Conservation (phyloP, 2,797 vertebrate species). For the Brachyalestes nurse region DNA sequence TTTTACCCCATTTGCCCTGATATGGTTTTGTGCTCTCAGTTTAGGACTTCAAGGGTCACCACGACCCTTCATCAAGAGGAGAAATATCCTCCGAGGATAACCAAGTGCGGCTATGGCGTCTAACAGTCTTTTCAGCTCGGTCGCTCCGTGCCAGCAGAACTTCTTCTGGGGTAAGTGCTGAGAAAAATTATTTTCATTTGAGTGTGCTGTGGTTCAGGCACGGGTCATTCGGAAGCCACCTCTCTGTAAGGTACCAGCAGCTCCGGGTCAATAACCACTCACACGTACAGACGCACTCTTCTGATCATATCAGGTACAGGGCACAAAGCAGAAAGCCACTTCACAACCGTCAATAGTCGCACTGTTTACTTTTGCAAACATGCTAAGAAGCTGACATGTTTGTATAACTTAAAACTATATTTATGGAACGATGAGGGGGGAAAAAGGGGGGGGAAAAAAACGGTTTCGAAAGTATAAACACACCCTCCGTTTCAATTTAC, state of each 20-base stretch:
- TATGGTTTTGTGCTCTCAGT: conserved; percentile 94
- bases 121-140: conserved; percentile 99
- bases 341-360: conserved; percentile 33
- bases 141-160: conserved; percentile 99
- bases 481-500: conserved; percentile 73
- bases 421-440: conserved; percentile 71
- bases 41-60: conserved; percentile 94
- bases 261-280: conserved; percentile 45
- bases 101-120: conserved; percentile 92
- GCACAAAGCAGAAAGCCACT: conserved; percentile 32
- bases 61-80: conserved; percentile 85
- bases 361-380: conserved; percentile 53
- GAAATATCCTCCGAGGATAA: conserved; percentile 78
- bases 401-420: conserved; percentile 76
- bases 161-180: conserved; percentile 98
- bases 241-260: conserved; percentile 36
- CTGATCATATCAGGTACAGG: not conserved
- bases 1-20: conserved; percentile 78
- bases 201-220: conserved; percentile 52
- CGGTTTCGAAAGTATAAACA: conserved; percentile 79
- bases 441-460: conserved; percentile 66
- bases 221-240: conserved; percentile 56
- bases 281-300: conserved; percentile 12
- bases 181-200: conserved; percentile 48
- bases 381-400: conserved; percentile 76